Conservation (phyloP, 2,888 invertebrate species). For the Bimastos eiseni region DNA sequence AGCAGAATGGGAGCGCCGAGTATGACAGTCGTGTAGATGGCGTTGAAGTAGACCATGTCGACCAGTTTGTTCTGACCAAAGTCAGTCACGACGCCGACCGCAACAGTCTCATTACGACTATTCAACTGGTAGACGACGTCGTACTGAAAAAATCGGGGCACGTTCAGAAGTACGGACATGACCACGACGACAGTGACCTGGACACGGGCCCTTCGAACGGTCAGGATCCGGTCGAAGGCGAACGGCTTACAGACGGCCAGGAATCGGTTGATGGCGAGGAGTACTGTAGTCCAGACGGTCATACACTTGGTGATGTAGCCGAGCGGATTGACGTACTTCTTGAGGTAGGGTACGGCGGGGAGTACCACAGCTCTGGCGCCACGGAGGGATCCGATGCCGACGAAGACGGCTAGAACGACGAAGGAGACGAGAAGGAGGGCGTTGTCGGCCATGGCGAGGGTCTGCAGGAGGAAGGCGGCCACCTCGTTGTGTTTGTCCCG, state of each 20-base stretch:
- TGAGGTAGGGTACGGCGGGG: slow-evolving; percentile 31
- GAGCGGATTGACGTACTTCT: slow-evolving; percentile 40
- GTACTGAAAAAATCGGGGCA: slow-evolving; percentile 44
- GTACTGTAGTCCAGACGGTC: slow-evolving; percentile 46
- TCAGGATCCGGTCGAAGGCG: slow-evolving; percentile 30
- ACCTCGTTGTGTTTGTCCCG: slow-evolving; percentile 40
- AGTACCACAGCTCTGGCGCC: neutral
- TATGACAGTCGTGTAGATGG: slow-evolving; percentile 42
- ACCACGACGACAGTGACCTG: slow-evolving; percentile 39
- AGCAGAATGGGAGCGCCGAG: slow-evolving; percentile 42
- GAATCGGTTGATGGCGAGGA: slow-evolving; percentile 43
- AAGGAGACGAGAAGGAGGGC: slow-evolving; percentile 38
- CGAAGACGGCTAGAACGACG: slow-evolving; percentile 36
- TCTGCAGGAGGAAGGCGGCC: slow-evolving; percentile 37
- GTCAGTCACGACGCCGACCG: slow-evolving; percentile 15
- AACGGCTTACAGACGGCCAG: slow-evolving; percentile 45
- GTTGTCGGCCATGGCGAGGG: slow-evolving; percentile 43
- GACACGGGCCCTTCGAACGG: slow-evolving; percentile 29
- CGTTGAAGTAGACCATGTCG: slow-evolving; percentile 42
- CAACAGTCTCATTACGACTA: slow-evolving; percentile 13
- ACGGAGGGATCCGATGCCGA: slow-evolving; percentile 34
- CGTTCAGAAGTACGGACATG: slow-evolving; percentile 40
- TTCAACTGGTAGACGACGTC: slow-evolving; percentile 18
- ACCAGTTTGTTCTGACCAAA: slow-evolving; percentile 36
- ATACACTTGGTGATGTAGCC: slow-evolving; percentile 42